Percentiles rank a stretch among this genome's conserved stretches.
Conservation (phyloP, 2,797 vertebrate genomes). For the Coreius guichenoti region DNA sequence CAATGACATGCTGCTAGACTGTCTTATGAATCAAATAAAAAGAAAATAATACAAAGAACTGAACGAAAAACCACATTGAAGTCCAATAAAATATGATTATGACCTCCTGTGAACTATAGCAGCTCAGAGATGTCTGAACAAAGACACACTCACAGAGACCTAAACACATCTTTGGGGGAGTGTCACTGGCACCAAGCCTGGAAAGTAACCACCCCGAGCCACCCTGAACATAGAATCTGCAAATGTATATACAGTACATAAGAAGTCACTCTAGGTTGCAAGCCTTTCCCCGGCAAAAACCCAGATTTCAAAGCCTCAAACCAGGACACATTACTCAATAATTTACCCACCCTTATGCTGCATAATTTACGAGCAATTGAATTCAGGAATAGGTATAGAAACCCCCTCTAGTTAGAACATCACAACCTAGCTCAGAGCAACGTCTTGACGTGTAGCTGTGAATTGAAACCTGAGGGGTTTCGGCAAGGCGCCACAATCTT, state of each 20-base stretch:
- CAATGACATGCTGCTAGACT: background rate
- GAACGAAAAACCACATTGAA: background rate
- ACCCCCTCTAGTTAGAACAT: conserved; percentile 11
- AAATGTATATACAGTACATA: conserved; percentile 35
- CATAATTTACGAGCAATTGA: conserved; percentile 69
- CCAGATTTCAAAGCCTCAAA: conserved; percentile 61
- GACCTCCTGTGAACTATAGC: conserved; percentile 3
- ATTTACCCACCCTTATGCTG: conserved; percentile 64
- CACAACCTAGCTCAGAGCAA: conserved; percentile 4
- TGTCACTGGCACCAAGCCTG: conserved; percentile 12
- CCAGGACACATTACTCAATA: conserved; percentile 72
- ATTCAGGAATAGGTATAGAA: conserved; percentile 50
- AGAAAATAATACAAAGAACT: background rate
- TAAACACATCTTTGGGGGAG: conserved; percentile 15
- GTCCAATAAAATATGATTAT: conserved; percentile 5
- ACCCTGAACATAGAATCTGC: conserved; percentile 23
- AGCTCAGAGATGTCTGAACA: conserved; percentile 3
- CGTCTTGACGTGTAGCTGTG: conserved; percentile 8
- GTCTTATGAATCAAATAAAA: background rate
- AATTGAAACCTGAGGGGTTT: conserved; percentile 38
- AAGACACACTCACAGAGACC: conserved; percentile 7
- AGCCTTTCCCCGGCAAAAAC: conserved; percentile 49
- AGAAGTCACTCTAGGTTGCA: conserved; percentile 56
- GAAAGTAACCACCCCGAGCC: conserved; percentile 23
- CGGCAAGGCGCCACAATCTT: background rate